These are phyloP conservation scores for Pampus argenteus DNA, from an alignment of 2,797 vertebrate species.

Conservation along the genomic window DNA sequence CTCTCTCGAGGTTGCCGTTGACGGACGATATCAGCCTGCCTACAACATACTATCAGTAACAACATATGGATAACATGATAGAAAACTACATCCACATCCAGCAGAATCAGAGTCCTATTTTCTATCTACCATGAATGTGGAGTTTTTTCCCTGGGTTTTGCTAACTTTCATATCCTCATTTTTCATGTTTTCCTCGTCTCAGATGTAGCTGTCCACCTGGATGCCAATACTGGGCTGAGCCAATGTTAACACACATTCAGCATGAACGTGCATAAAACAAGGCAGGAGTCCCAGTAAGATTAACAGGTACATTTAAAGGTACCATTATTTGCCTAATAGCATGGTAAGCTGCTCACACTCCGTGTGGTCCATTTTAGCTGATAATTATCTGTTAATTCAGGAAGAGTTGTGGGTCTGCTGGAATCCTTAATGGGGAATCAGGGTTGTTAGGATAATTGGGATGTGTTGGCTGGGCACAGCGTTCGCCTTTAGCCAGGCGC, in stretches of 20 bases:
- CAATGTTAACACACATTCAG: neutral
- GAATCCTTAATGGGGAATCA: slow-evolving; percentile 30
- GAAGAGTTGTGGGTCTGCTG: slow-evolving; percentile 33
- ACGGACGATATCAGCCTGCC: no score
- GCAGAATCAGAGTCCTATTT: neutral
- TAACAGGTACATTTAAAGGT: slow-evolving; percentile 23
- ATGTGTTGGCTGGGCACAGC: slow-evolving; percentile 34
- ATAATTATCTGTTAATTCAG: slow-evolving; percentile 35
- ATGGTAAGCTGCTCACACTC: neutral
- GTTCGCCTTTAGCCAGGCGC: slow-evolving; percentile 31
- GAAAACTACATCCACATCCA: neutral
- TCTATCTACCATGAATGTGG: neutral
- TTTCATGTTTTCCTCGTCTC: neutral
- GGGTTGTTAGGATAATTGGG: slow-evolving; percentile 52
- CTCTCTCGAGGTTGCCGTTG: no score
- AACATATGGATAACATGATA: neutral
- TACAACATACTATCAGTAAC: neutral
- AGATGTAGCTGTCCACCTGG: neutral
- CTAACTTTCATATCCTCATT: neutral
- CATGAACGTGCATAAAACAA: neutral
- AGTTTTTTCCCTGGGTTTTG: neutral
- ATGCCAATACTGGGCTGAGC: no score
- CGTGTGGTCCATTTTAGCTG: slow-evolving; percentile 8
- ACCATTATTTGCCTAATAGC: no score
- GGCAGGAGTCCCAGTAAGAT: neutral